Conservation (phyloP, 2,888 invertebrate genomes). For the Mythimna albipuncta region DNA sequence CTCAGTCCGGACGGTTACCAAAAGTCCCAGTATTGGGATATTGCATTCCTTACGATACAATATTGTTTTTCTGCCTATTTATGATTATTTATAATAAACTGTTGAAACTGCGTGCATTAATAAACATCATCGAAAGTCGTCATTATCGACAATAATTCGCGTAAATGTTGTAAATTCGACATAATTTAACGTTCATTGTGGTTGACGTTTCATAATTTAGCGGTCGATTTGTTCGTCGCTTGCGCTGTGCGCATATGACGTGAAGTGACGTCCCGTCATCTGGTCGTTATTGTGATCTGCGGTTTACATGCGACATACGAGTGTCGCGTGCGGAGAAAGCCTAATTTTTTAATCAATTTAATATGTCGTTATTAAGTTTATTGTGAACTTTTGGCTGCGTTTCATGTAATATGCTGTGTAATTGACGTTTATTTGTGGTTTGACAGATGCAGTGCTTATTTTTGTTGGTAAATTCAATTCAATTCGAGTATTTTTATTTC, state of each 20-base stretch:
- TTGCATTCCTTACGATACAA: too few species aligned
- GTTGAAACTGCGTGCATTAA: conserved; percentile 45
- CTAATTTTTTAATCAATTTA: conserved; percentile 64
- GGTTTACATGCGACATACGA: conserved; percentile 69
- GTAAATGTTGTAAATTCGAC: conserved; percentile 75
- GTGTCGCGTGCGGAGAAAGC: conserved; percentile 68
- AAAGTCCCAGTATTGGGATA: too few species aligned
- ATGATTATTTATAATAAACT: not conserved
- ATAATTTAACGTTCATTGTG: conserved; percentile 73
- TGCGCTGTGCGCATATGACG: conserved; percentile 58
- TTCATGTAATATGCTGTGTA: conserved; percentile 24
- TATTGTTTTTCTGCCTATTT: too few species aligned
- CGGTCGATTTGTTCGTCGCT: conserved; percentile 71
- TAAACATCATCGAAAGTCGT: conserved; percentile 31
- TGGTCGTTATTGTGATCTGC: conserved; percentile 72
- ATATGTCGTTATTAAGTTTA: conserved; percentile 35
- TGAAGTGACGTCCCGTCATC: conserved; percentile 64
- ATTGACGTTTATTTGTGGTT: conserved; percentile 43
- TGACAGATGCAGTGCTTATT: conserved; percentile 27
- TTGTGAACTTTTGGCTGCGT: conserved; percentile 44
- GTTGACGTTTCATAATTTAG: conserved; percentile 80
- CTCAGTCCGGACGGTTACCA: too few species aligned
- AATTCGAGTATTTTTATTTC: too few species aligned
- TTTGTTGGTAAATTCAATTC: not conserved
- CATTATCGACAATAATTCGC: conserved; percentile 69